These are phyloP conservation scores for Branchipolynoe longqiensis DNA, from an alignment of 2,888 invertebrate genomes.

Conservation along the genomic window DNA sequence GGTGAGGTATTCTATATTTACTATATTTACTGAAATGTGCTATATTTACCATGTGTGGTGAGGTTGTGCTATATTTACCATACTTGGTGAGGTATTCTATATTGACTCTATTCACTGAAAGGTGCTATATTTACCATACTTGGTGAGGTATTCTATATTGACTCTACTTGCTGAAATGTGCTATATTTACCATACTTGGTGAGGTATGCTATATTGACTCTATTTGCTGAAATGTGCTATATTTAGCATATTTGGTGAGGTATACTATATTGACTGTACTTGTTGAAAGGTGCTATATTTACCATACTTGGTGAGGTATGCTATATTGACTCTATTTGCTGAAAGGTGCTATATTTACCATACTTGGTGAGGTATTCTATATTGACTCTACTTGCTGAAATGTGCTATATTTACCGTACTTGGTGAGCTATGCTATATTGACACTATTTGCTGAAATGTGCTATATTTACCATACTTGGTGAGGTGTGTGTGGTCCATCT, in stretches of 20 bases:
- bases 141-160: no score
- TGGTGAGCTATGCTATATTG: not conserved
- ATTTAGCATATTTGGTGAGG: not conserved
- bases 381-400: not conserved
- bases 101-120: no score
- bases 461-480: not conserved
- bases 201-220: not conserved
- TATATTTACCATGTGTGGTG: no score
- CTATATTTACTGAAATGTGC: no score
- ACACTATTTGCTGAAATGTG: not conserved
- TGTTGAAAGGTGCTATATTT: not conserved
- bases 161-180: no score
- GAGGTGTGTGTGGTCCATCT: not conserved
- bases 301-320: not conserved
- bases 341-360: not conserved
- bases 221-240: no score
- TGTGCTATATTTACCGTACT: not conserved
- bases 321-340: not conserved
- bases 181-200: not conserved
- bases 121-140: no score
- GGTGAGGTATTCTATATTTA: no score
- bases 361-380: not conserved
- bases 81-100: no score
- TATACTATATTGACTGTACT: not conserved
- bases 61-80: no score